These are phyloP conservation scores for Mythimna loreyi DNA, from an alignment of 2,888 invertebrate species.

Conservation along the genomic window DNA sequence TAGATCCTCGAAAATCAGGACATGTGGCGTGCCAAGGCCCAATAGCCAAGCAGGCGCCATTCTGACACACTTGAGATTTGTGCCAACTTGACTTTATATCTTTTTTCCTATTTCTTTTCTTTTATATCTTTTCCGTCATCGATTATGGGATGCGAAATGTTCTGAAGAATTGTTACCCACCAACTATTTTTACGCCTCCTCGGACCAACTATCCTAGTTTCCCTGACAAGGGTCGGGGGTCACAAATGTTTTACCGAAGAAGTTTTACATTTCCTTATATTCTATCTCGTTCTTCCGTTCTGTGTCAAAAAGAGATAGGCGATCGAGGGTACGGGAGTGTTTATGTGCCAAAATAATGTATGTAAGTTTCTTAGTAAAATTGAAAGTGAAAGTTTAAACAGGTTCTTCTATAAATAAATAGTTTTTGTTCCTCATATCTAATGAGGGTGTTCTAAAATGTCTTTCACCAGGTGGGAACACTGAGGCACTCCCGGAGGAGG, in stretches of 20 bases:
- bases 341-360: conserved; percentile 36
- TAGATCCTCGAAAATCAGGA: conserved; percentile 69
- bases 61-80: conserved; percentile 74
- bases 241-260: conserved; percentile 48
- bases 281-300: neutral
- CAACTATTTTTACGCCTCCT: conserved; percentile 56
- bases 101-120: conserved; percentile 56
- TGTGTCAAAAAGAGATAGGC: conserved; percentile 13
- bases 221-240: conserved; percentile 54
- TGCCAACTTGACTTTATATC: conserved; percentile 76
- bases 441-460: no score
- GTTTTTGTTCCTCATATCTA: neutral
- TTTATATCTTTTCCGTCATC: conserved; percentile 65
- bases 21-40: conserved; percentile 74
- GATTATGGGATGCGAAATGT: conserved; percentile 50
- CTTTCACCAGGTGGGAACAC: no score
- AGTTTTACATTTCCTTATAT: conserved; percentile 49
- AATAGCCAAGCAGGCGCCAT: conserved; percentile 76
- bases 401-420: neutral
- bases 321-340: conserved; percentile 33
- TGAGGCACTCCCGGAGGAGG: no score
- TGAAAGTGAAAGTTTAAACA: conserved; percentile 33
- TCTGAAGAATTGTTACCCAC: conserved; percentile 40
- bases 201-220: conserved; percentile 28
- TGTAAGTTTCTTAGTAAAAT: conserved; percentile 37